Evolutionary conservation across 2,888 invertebrate species (phyloP).

Genomic region (Alsophila aescularia): DNA sequence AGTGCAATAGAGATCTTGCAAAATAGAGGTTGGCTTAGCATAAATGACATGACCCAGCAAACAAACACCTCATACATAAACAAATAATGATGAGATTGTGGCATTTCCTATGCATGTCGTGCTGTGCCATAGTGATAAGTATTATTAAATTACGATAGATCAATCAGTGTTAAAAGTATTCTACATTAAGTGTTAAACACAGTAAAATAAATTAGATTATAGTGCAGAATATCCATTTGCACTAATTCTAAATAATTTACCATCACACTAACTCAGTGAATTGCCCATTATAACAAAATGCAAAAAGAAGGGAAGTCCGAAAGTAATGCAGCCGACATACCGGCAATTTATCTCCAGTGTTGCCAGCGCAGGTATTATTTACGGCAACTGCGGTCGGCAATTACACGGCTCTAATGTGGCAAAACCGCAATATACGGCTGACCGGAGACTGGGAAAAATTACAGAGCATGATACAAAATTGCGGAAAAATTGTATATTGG

Average conservation of each 20-base stretch:
- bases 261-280: slow-evolving; percentile 2
- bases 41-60: no score
- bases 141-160: no score
- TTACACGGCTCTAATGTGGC: slow-evolving; percentile 40
- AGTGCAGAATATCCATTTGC: neutral
- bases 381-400: slow-evolving; percentile 34
- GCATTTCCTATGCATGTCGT: no score
- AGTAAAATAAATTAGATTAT: no score
- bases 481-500: slow-evolving; percentile 21
- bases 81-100: no score
- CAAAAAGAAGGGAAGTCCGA: slow-evolving; percentile 18
- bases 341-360: slow-evolving; percentile 33
- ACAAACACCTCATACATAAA: no score
- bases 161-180: no score
- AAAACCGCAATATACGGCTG: slow-evolving; percentile 29
- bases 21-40: no score
- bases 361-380: slow-evolving; percentile 38
- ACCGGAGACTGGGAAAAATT: slow-evolving; percentile 13
- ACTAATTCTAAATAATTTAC: neutral
- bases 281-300: slow-evolving; percentile 1
- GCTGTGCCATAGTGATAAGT: no score
- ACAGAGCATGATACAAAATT: slow-evolving; percentile 13
- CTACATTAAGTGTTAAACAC: no score
- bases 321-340: slow-evolving; percentile 28
- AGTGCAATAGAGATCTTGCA: no score